Percentiles rank a stretch among this genome's conserved stretches.
Evolutionary conservation across 2,113 vertebrate genomes (phyloP).

Genomic region (Theristicus caerulescens): DNA sequence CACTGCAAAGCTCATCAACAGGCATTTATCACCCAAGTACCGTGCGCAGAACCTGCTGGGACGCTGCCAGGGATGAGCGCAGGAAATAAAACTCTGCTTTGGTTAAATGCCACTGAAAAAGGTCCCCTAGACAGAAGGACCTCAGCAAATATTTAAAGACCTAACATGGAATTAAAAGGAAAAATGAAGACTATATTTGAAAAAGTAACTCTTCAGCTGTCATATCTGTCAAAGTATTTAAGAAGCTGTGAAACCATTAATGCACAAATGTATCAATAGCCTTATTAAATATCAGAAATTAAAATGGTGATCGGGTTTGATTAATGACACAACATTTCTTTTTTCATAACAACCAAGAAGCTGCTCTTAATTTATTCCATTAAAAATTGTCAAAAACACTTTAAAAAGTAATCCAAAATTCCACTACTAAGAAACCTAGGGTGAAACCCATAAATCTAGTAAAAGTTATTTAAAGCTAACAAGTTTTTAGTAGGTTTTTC

Average conservation of each 20-base stretch:
- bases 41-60: neutral
- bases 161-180: neutral
- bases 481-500: neutral
- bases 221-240: neutral
- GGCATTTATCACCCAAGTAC: neutral
- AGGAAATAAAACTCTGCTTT: neutral
- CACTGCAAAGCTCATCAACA: neutral
- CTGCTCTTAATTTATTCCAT: neutral
- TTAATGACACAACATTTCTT: neutral
- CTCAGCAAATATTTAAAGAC: neutral
- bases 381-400: neutral
- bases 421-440: neutral
- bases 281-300: neutral
- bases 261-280: neutral
- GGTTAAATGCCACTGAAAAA: neutral
- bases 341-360: neutral
- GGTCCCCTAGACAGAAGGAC: no score
- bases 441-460: neutral
- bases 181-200: neutral
- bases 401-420: neutral
- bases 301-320: neutral
- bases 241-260: neutral
- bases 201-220: neutral
- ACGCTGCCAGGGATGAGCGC: neutral
- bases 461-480: neutral